phyloP scores from a whole-genome alignment of 2,888 invertebrate species.

The Brachypterus glaber region DNA sequence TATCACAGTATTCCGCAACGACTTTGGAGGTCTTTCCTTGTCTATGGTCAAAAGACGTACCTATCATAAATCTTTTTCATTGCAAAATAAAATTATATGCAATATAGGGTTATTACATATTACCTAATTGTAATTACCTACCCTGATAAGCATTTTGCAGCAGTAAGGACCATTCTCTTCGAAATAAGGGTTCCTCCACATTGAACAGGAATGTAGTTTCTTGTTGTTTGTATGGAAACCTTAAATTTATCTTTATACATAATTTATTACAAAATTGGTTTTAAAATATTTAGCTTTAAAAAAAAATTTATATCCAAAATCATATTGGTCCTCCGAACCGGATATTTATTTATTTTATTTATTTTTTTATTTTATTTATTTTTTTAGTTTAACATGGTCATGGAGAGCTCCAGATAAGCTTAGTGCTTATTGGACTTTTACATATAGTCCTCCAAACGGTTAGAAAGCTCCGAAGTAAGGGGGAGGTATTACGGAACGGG shows the following conservation, averaged over 20 bases:
- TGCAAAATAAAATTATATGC: no score
- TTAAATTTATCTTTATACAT: conserved; percentile 4
- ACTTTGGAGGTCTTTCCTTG: no score
- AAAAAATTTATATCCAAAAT: no score
- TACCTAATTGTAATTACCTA: conserved; percentile 6
- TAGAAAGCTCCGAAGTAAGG: no score
- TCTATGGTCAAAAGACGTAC: no score
- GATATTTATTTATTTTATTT: background rate
- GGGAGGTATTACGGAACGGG: no score
- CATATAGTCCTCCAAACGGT: no score
- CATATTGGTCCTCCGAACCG: background rate
- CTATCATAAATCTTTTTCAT: no score
- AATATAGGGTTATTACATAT: background rate
- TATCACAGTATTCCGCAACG: no score
- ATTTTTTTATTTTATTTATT: background rate
- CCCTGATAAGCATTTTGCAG: conserved; percentile 19
- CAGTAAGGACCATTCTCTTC: conserved; percentile 16
- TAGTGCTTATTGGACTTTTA: no score
- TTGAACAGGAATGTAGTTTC: conserved; percentile 11
- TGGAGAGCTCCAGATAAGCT: no score
- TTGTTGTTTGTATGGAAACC: conserved; percentile 14
- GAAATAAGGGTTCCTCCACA: conserved; percentile 20
- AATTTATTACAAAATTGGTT: background rate
- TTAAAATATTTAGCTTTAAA: background rate
- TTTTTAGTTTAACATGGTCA: background rate